Percentiles rank a stretch among this genome's conserved stretches.
Conservation (phyloP, 37 sponge, comb jelly and placozoan species). For the Axinella damicornis region DNA sequence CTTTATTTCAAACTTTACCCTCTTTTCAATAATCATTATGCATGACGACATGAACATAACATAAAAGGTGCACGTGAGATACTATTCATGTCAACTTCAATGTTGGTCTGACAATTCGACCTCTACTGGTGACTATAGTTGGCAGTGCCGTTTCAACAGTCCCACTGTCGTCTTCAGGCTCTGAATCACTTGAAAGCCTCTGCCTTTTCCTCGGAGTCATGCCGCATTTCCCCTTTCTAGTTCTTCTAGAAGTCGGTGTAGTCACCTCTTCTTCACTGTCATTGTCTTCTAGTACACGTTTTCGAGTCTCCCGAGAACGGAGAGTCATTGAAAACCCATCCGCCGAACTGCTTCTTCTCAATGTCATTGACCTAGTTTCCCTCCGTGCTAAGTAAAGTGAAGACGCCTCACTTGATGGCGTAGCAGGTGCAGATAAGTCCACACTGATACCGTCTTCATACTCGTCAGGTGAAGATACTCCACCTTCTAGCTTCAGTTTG, state of each 20-base stretch:
- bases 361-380: slow-evolving; percentile 21
- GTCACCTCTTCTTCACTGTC: slow-evolving; percentile 20
- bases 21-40: no score
- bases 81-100: background rate
- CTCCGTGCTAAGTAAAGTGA: background rate
- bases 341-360: background rate
- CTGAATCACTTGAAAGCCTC: slow-evolving; percentile 25
- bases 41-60: no score
- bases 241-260: background rate
- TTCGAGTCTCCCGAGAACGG: background rate
- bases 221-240: background rate
- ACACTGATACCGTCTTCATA: background rate
- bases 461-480: background rate
- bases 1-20: no score
- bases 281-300: background rate
- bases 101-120: slow-evolving; percentile 45
- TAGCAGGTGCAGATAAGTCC: background rate
- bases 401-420: background rate
- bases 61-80: no score
- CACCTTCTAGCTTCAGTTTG: background rate
- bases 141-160: background rate
- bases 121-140: slow-evolving; percentile 20
- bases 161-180: slow-evolving; percentile 15
- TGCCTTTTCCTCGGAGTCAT: background rate
- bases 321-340: slow-evolving; percentile 27